Conservation (phyloP, 1,140 invertebrate species). For the Drosophila willistoni region DNA sequence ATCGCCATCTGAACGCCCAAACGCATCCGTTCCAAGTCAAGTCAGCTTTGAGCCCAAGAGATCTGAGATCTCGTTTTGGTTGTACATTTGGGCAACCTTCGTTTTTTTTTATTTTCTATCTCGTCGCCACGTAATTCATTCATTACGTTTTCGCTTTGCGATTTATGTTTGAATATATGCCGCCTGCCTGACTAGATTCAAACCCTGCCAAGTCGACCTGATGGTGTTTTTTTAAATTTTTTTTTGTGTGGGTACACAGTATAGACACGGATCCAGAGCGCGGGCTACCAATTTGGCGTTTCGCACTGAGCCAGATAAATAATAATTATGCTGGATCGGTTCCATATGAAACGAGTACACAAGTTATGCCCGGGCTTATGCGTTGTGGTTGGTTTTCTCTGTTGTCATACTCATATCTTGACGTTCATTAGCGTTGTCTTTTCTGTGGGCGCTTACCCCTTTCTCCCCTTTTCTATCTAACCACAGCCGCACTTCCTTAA, state of each 20-base stretch:
- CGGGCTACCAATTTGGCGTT: constrained; percentile 73
- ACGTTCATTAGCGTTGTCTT: constrained; percentile 72
- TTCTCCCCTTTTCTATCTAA: not conserved
- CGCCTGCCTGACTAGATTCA: constrained; percentile 44
- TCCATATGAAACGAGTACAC: constrained; percentile 55
- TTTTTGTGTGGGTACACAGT: constrained; percentile 62
- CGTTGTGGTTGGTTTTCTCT: not conserved
- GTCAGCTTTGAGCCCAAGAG: constrained; percentile 20
- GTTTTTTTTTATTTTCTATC: constrained; percentile 51
- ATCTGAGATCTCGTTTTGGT: constrained; percentile 67
- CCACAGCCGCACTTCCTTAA: constrained; percentile 10
- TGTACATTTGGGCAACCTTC: constrained; percentile 65
- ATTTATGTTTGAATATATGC: constrained; percentile 55
- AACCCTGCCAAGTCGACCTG: constrained; percentile 20
- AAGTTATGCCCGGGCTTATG: constrained; percentile 41
- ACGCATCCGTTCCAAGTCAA: constrained; percentile 68
- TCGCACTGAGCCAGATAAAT: constrained; percentile 73
- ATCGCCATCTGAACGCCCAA: constrained; percentile 71
- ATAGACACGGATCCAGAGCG: constrained; percentile 21
- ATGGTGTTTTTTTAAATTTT: constrained; percentile 13
- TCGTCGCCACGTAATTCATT: constrained; percentile 72
- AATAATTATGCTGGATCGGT: constrained; percentile 74
- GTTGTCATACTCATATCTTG: constrained; percentile 62
- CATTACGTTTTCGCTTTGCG: constrained; percentile 76
- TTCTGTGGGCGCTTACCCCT: constrained; percentile 63